These are phyloP conservation scores for Coccyzus lansbergi DNA, from an alignment of 2,797 vertebrate genomes.

Conservation along the genomic window DNA sequence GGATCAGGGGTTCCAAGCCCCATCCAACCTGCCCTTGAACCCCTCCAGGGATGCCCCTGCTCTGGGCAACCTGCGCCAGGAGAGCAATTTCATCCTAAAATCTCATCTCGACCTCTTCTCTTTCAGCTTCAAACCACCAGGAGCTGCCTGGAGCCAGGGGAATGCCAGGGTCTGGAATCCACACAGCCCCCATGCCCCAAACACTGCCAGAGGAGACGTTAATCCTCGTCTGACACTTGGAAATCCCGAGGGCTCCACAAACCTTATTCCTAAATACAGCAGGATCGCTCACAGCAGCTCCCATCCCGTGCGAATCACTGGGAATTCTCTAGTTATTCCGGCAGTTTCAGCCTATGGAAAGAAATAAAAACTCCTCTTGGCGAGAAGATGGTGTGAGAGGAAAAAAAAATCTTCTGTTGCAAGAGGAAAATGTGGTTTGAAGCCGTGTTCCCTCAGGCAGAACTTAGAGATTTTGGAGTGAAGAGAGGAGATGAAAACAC, in stretches of 20 bases:
- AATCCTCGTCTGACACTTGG: background rate
- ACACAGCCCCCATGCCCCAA: background rate
- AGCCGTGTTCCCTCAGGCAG: fast-evolving
- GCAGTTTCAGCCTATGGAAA: background rate
- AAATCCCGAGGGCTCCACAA: background rate
- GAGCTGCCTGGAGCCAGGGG: no score
- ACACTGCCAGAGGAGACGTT: background rate
- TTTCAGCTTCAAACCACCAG: no score
- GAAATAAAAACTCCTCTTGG: background rate
- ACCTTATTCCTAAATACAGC: background rate
- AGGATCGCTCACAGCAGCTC: background rate
- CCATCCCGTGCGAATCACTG: background rate
- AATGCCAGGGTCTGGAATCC: no score
- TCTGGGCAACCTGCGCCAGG: no score
- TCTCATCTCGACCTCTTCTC: no score
- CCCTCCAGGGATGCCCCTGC: no score
- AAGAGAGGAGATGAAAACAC: no score
- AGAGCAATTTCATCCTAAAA: no score
- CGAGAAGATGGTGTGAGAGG: fast-evolving
- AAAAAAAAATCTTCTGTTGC: background rate
- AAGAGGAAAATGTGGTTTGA: fast-evolving
- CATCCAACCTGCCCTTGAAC: no score
- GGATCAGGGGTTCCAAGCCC: no score
- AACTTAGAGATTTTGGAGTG: no score
- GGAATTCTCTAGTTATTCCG: background rate